These are phyloP conservation scores for Beaufortia kweichowensis DNA, from an alignment of 2,113 vertebrate genomes.

Conservation along the genomic window DNA sequence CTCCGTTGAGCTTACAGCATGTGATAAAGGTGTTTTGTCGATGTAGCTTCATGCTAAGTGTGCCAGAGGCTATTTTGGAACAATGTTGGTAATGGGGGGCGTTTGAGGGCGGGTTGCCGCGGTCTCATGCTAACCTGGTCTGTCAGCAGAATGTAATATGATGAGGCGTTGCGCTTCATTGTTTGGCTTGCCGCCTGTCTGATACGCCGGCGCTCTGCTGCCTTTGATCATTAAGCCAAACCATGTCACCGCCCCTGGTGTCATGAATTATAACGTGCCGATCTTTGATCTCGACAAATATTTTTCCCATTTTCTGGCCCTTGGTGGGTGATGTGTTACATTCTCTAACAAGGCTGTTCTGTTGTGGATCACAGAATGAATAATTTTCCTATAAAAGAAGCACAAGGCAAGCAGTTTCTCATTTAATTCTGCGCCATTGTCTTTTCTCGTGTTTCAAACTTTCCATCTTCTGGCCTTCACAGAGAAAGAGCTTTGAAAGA, in stretches of 20 bases:
- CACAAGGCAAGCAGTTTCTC: constrained; percentile 32
- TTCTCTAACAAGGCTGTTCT: constrained; percentile 50
- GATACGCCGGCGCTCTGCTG: constrained; percentile 57
- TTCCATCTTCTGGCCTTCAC: constrained; percentile 9
- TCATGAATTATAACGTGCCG: constrained; percentile 63
- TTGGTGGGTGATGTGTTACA: constrained; percentile 54
- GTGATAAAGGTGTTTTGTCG: not conserved
- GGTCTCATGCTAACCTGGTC: constrained; percentile 24
- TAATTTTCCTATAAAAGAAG: constrained; percentile 42
- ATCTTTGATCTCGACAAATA: constrained; percentile 70
- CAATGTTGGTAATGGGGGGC: constrained; percentile 3
- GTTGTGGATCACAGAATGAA: constrained; percentile 46
- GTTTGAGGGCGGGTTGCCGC: constrained; percentile 11
- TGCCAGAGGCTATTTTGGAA: constrained; percentile 19
- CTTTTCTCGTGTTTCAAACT: constrained; percentile 10
- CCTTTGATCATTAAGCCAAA: constrained; percentile 69
- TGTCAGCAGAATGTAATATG: constrained; percentile 40
- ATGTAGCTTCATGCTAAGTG: constrained; percentile 1
- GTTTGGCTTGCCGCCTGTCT: constrained; percentile 45
- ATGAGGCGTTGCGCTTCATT: constrained; percentile 40
- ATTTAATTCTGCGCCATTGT: constrained; percentile 8
- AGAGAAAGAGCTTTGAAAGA: constrained; percentile 2
- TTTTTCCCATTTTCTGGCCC: constrained; percentile 52
- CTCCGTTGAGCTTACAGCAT: not conserved
- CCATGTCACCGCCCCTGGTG: constrained; percentile 59